Evolutionary conservation across 2,797 vertebrate species (phyloP).

Genomic region (Lutjanus argentimaculatus): DNA sequence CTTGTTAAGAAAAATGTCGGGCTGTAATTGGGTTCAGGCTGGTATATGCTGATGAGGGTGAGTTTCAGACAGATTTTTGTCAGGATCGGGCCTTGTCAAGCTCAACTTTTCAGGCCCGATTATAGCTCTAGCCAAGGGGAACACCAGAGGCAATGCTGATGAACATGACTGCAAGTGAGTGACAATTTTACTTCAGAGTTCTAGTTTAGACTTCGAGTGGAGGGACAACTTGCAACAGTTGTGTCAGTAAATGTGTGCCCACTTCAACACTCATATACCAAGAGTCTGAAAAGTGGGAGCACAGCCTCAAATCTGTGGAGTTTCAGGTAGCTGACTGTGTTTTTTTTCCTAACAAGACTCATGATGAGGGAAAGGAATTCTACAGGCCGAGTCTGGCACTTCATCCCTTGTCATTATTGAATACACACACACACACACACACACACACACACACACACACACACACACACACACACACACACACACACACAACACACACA

Average conservation of each 20-base stretch:
- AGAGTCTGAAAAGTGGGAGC: background rate
- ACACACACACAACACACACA: slow-evolving; percentile 3
- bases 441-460: slow-evolving; percentile 11
- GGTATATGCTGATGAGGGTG: too few species aligned
- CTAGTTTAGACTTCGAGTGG: background rate
- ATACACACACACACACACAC: background rate
- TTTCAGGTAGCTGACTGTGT: background rate
- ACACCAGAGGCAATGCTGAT: background rate
- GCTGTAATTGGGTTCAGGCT: too few species aligned
- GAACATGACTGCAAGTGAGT: background rate
- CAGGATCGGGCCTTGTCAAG: too few species aligned
- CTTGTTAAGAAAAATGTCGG: too few species aligned
- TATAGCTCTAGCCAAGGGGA: background rate
- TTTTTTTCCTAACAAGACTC: background rate
- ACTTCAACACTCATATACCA: background rate
- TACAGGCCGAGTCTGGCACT: slow-evolving; percentile 24
- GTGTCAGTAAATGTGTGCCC: background rate
- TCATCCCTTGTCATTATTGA: background rate
- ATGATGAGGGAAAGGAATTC: slow-evolving; percentile 56
- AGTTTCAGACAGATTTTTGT: too few species aligned
- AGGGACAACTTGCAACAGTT: background rate
- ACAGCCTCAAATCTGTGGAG: background rate
- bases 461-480: slow-evolving; percentile 1
- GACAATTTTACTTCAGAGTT: too few species aligned
- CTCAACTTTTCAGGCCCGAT: too few species aligned